Conservation (phyloP, 2,888 invertebrate genomes). For the Limnephilus rhombicus region DNA sequence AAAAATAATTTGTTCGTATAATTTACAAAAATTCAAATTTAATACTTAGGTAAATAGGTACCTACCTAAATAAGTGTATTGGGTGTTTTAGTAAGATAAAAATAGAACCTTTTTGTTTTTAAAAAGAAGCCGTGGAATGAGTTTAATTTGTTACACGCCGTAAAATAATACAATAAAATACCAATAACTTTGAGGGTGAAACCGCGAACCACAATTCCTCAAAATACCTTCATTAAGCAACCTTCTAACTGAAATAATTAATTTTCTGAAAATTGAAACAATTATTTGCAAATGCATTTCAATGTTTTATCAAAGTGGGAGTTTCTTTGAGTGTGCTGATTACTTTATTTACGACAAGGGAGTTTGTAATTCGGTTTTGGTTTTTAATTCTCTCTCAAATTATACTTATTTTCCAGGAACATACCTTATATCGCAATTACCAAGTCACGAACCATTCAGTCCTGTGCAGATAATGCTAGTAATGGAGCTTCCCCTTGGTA, state of each 20-base stretch:
- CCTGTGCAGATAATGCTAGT: neutral
- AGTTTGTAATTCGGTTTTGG: neutral
- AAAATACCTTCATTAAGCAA: neutral
- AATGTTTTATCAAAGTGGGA: neutral
- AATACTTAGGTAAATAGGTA: too few relatives aligned
- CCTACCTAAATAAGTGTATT: too few relatives aligned
- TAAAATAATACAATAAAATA: neutral
- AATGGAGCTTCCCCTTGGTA: neutral
- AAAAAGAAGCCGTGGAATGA: too few relatives aligned
- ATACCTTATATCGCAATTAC: neutral
- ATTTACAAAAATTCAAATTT: too few relatives aligned
- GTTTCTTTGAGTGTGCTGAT: neutral
- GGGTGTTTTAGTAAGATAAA: too few relatives aligned
- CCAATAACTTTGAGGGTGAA: neutral
- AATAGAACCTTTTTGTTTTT: too few relatives aligned
- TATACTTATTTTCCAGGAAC: neutral
- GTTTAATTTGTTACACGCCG: too few relatives aligned
- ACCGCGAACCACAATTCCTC: neutral
- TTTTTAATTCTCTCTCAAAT: neutral
- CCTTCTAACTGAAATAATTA: neutral
- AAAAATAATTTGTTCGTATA: too few relatives aligned
- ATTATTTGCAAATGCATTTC: neutral
- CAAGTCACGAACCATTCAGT: neutral
- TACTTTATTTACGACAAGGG: neutral
- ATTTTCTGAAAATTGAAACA: neutral